These are phyloP conservation scores for Sussaba pulchella DNA, from an alignment of 2,888 invertebrate genomes.

Conservation along the genomic window DNA sequence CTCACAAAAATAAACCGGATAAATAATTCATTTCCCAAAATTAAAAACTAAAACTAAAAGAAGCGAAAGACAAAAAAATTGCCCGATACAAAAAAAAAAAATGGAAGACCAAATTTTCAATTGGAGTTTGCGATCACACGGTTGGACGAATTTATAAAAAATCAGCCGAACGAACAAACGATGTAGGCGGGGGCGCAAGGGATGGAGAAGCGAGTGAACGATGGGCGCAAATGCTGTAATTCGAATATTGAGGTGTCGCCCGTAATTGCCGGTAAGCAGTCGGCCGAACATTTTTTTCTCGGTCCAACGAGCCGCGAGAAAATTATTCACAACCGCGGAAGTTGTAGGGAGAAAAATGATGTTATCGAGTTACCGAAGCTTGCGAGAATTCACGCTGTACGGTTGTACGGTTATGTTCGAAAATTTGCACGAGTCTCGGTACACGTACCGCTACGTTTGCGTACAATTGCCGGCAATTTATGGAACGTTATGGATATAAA, in stretches of 20 bases:
- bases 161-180: constrained; percentile 25
- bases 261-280: constrained; percentile 69
- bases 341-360: constrained; percentile 65
- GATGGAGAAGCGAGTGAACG: constrained; percentile 32
- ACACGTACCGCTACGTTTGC: constrained; percentile 23
- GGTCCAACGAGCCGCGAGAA: constrained; percentile 78
- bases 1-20: no score
- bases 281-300: constrained; percentile 77
- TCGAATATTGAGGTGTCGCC: constrained; percentile 75
- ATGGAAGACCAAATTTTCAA: no score
- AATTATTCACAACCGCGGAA: constrained; percentile 79
- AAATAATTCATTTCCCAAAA: no score
- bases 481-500: constrained; percentile 24
- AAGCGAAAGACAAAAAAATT: no score
- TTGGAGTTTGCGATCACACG: no score
- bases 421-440: constrained; percentile 31
- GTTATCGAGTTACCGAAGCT: constrained; percentile 67
- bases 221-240: constrained; percentile 54
- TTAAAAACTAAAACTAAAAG: no score
- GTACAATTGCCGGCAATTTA: constrained; percentile 28
- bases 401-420: constrained; percentile 15
- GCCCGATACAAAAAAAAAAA: no score
- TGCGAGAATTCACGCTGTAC: constrained; percentile 27
- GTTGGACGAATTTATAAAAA: no score
- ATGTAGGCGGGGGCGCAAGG: constrained; percentile 8